phyloP scores from a whole-genome alignment of 2,888 invertebrate genomes.

The Drosophila nr. perissopoda region DNA sequence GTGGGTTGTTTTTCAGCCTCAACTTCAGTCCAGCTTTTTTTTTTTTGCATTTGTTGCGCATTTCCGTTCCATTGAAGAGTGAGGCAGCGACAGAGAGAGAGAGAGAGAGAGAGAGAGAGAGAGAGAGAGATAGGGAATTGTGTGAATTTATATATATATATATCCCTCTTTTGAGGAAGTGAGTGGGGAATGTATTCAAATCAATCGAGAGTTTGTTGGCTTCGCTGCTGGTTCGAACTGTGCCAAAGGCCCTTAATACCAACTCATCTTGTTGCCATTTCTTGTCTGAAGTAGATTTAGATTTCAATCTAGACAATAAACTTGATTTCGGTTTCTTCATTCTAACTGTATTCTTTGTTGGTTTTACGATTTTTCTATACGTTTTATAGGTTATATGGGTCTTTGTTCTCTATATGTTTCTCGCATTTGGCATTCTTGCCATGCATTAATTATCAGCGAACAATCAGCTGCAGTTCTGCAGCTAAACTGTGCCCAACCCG shows the following conservation, averaged over 20 bases:
- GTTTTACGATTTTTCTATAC: not conserved
- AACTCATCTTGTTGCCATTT: slow-evolving; percentile 35
- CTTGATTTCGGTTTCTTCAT: not conserved
- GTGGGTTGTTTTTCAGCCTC: slow-evolving; percentile 50
- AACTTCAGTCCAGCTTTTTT: not conserved
- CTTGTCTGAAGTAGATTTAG: slow-evolving; percentile 12
- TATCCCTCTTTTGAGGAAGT: slow-evolving; percentile 1
- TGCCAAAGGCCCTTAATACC: slow-evolving; percentile 5
- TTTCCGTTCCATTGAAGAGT: slow-evolving; percentile 57
- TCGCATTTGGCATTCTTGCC: slow-evolving; percentile 71
- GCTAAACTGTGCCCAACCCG: not conserved
- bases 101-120: not conserved
- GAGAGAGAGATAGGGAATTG: not conserved
- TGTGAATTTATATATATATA: not conserved
- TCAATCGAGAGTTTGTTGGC: slow-evolving; percentile 48
- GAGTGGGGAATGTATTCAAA: slow-evolving; percentile 42
- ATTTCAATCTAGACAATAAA: not conserved
- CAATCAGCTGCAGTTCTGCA: slow-evolving; percentile 53
- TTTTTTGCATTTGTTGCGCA: slow-evolving; percentile 45
- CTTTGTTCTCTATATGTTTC: not conserved
- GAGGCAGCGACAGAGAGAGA: not conserved
- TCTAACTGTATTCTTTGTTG: not conserved
- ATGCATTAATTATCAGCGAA: slow-evolving; percentile 81
- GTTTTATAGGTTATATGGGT: not conserved
- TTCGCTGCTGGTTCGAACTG: slow-evolving; percentile 42